A percentile compares a stretch with the other conserved stretches of the same genome.
Conservation (phyloP, 1,140 invertebrate species). For the Orchesella cincta region DNA sequence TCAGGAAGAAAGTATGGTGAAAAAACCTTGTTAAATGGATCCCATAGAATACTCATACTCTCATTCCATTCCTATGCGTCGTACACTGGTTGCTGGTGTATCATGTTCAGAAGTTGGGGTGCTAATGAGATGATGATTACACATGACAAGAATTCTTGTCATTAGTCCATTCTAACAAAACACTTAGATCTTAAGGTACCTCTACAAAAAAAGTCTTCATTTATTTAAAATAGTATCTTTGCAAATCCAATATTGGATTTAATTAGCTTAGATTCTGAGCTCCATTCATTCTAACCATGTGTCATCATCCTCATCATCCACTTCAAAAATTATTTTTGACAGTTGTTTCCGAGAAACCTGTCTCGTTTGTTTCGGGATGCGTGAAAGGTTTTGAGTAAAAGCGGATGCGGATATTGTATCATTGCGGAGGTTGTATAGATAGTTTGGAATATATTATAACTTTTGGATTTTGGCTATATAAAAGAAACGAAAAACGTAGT, state of each 20-base stretch:
- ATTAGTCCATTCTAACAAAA: neutral
- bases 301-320: too few species aligned
- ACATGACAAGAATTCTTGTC: conserved; percentile 6
- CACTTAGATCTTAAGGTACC: neutral
- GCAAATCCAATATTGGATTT: too few species aligned
- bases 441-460: neutral
- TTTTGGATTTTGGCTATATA: neutral
- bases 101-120: neutral
- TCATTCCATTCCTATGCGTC: neutral
- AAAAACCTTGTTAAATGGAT: neutral
- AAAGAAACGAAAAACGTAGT: neutral
- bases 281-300: too few species aligned
- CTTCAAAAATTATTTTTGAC: neutral
- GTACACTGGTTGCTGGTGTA: too few species aligned
- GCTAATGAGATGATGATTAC: conserved; percentile 27
- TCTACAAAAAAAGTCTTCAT: neutral
- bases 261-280: too few species aligned
- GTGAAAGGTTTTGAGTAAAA: neutral
- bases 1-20: too few species aligned
- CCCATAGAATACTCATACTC: neutral
- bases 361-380: neutral
- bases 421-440: neutral
- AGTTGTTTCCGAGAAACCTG: neutral
- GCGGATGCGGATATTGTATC: neutral
- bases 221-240: neutral